phyloP scores from a whole-genome alignment of 92 coral and sea anemone genomes.

The Phenganax marumi region DNA sequence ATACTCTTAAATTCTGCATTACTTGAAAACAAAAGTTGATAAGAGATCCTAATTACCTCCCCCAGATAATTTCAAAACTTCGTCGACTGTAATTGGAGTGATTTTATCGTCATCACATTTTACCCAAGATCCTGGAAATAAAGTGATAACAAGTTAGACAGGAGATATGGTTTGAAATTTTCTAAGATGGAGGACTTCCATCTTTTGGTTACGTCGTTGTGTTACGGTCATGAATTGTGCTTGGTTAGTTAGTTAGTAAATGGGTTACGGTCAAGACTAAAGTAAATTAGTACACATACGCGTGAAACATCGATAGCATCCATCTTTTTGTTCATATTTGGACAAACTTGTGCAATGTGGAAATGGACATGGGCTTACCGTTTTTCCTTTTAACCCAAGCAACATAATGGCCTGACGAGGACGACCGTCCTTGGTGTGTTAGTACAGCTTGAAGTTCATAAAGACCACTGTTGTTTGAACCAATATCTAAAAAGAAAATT shows the following conservation, averaged over 20 bases:
- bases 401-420: constrained; percentile 96
- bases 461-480: constrained; percentile 94
- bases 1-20: no score
- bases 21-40: no score
- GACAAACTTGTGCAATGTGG: no score
- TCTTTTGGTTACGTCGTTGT: neutral
- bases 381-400: constrained; percentile 88
- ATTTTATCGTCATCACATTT: constrained; percentile 95
- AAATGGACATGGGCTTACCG: constrained; percentile 46
- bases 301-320: no score
- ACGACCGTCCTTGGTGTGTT: constrained; percentile 98
- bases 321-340: no score
- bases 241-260: no score
- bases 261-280: no score
- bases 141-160: neutral
- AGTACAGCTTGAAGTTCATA: constrained; percentile 88
- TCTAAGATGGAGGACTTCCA: neutral
- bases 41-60: constrained; percentile 61
- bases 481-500: constrained; percentile 56
- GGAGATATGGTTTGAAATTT: neutral
- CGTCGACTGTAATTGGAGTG: constrained; percentile 73
- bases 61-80: constrained; percentile 84
- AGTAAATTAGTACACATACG: no score
- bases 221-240: no score
- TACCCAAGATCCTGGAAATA: constrained; percentile 76